phyloP scores from a whole-genome alignment of 2,797 vertebrate species.

The Petrocephalus schoutedeni region DNA sequence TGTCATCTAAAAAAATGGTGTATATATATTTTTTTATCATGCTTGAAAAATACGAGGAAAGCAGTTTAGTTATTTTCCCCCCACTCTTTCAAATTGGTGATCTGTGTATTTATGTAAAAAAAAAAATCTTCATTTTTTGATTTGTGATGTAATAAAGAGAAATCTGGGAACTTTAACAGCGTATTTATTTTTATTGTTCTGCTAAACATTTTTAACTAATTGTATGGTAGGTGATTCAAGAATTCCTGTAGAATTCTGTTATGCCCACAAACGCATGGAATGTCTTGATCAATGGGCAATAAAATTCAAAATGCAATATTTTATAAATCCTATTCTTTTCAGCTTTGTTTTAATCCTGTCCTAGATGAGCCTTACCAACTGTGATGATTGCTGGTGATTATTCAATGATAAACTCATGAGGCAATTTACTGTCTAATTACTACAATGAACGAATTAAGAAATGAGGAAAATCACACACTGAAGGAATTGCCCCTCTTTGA shows the following conservation, averaged over 20 bases:
- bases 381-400: not conserved
- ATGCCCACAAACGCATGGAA: not conserved
- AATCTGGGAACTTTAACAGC: not conserved
- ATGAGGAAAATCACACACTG: not conserved
- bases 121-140: not conserved
- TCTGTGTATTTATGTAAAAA: not conserved
- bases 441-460: not conserved
- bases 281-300: conserved; percentile 14
- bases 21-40: conserved; percentile 13
- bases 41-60: conserved; percentile 12
- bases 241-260: not conserved
- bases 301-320: conserved; percentile 17
- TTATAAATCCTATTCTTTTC: not conserved
- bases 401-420: not conserved
- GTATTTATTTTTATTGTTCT: not conserved
- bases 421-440: not conserved
- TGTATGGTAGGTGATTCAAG: not conserved
- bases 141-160: not conserved
- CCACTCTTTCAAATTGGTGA: not conserved
- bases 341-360: not conserved
- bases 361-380: not conserved
- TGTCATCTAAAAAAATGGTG: conserved; percentile 13
- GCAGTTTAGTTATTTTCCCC: not conserved
- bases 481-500: not conserved
- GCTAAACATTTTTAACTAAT: not conserved